A percentile compares a stretch with the other conserved stretches of the same genome.
Evolutionary conservation across 2,888 invertebrate species (phyloP).

Genomic region (Chelonus formosanus): DNA sequence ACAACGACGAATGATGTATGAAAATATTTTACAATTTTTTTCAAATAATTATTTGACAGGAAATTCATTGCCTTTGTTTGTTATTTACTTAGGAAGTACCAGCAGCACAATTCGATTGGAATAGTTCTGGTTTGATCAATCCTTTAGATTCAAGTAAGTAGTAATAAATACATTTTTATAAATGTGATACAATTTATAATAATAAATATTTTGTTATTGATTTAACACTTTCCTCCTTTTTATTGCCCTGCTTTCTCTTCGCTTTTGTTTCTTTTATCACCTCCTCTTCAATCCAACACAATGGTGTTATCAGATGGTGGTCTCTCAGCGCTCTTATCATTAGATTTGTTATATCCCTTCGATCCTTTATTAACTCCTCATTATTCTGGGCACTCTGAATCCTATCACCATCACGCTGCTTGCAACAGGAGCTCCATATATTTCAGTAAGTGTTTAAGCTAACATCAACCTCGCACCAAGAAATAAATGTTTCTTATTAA

Average conservation of each 20-base stretch:
- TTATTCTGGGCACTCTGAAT: conserved; percentile 63
- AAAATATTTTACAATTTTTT: conserved; percentile 9
- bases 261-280: conserved; percentile 23
- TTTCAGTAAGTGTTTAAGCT: conserved; percentile 61
- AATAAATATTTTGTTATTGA: conserved; percentile 45
- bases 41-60: conserved; percentile 6
- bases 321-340: conserved; percentile 62
- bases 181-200: conserved; percentile 39
- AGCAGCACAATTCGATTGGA: conserved; percentile 79
- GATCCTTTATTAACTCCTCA: conserved; percentile 64
- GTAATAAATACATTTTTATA: conserved; percentile 16
- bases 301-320: conserved; percentile 57
- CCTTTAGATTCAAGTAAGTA: conserved; percentile 71
- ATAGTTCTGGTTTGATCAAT: conserved; percentile 75
- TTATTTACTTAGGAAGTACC: conserved; percentile 66
- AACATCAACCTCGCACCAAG: conserved; percentile 40
- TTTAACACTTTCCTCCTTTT: conserved; percentile 37
- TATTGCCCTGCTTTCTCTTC: conserved; percentile 30
- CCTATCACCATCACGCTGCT: conserved; percentile 63
- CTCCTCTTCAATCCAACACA: neutral
- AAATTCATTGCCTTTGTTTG: neutral
- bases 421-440: conserved; percentile 62
- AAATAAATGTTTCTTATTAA: neutral
- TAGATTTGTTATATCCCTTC: conserved; percentile 63
- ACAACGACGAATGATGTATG: conserved; percentile 50